A percentile compares a stretch with the other conserved stretches of the same genome.
Evolutionary conservation across 2,888 invertebrate genomes (phyloP).

Genomic region (Xanthia togata): DNA sequence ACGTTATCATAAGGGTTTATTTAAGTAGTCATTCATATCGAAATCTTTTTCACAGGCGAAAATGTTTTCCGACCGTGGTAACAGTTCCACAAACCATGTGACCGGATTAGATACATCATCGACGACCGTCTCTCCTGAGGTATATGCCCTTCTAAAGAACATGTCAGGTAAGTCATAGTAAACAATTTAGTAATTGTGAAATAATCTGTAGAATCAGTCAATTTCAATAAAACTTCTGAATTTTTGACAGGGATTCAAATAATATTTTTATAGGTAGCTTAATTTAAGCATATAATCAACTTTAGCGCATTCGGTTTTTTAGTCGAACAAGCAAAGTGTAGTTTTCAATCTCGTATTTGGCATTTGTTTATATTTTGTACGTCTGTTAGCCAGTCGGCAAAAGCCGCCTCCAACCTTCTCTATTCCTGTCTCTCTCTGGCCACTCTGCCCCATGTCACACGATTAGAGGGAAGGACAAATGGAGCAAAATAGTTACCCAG

Average conservation of each 20-base stretch:
- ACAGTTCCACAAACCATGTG: neutral
- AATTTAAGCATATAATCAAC: too few species aligned
- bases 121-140: slow-evolving; percentile 13
- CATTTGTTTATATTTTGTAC: too few species aligned
- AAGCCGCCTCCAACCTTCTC: too few species aligned
- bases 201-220: neutral
- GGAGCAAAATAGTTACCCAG: too few species aligned
- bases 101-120: neutral
- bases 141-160: slow-evolving; percentile 44
- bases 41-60: slow-evolving; percentile 31
- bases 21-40: neutral
- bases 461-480: too few species aligned
- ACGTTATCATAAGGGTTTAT: neutral
- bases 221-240: neutral
- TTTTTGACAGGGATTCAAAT: neutral
- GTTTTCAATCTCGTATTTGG: too few species aligned
- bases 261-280: neutral
- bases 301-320: neutral
- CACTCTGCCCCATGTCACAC: too few species aligned
- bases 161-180: slow-evolving; percentile 42
- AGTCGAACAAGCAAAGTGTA: too few species aligned
- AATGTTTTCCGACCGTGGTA: slow-evolving; percentile 35
- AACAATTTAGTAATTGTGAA: neutral
- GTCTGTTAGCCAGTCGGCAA: too few species aligned
- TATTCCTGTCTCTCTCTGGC: too few species aligned